Conservation (phyloP, 2,113 vertebrate species). For the Symphodus melops region DNA sequence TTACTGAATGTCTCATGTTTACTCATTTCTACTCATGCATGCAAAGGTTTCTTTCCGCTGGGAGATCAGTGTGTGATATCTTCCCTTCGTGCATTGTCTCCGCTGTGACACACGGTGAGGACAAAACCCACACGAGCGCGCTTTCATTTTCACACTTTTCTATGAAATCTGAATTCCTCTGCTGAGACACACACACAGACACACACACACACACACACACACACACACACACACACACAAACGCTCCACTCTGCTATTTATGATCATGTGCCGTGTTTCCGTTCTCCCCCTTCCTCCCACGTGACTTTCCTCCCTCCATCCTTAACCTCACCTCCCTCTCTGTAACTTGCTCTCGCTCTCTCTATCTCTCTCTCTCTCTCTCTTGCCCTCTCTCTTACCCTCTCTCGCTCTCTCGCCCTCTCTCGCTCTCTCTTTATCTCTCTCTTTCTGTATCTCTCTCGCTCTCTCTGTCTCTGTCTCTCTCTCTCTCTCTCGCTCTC, state of each 20-base stretch:
- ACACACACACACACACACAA: constrained; percentile 24
- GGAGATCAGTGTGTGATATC: not conserved
- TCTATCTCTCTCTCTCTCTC: constrained; percentile 33
- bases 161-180: constrained; percentile 59
- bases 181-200: constrained; percentile 31
- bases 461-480: constrained; percentile 34
- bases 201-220: constrained; percentile 28
- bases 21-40: not conserved
- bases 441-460: constrained; percentile 18
- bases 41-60: not conserved
- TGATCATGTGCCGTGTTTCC: constrained; percentile 76
- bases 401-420: constrained; percentile 19
- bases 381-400: constrained; percentile 19
- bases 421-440: constrained; percentile 10
- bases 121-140: constrained; percentile 7
- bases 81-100: constrained; percentile 8
- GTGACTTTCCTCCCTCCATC: constrained; percentile 55
- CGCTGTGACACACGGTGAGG: constrained; percentile 26
- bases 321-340: constrained; percentile 51
- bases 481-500: not conserved
- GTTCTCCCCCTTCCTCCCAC: constrained; percentile 31
- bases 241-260: constrained; percentile 54
- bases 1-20: not conserved
- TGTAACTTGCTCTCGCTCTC: constrained; percentile 19
- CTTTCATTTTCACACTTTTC: constrained; percentile 56